Evolutionary conservation across 2,113 vertebrate species (phyloP).

Genomic region (Crotalus tigris): DNA sequence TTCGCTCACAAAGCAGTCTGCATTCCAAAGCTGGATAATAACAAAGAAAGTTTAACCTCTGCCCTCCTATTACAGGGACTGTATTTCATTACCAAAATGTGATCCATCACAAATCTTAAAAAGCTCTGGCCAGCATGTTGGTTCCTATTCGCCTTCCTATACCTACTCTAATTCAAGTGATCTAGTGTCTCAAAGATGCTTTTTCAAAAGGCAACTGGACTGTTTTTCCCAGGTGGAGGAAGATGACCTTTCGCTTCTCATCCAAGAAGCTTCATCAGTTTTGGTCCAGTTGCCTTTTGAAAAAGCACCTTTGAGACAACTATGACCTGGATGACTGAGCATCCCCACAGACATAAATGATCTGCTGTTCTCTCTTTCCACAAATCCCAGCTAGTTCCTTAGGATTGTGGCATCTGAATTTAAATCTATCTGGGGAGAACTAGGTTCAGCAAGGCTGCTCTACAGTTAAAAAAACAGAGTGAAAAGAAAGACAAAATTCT

Average conservation of each 20-base stretch:
- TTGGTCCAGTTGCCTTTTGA: neutral
- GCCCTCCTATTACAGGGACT: neutral
- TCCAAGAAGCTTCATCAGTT: no score
- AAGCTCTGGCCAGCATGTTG: neutral
- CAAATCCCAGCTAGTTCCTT: neutral
- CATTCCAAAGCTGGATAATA: neutral
- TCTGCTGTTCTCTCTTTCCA: neutral
- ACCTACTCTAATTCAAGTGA: neutral
- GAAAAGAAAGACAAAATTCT: neutral
- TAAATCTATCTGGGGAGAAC: neutral
- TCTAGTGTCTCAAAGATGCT: neutral
- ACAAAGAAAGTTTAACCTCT: neutral
- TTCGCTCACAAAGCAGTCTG: neutral
- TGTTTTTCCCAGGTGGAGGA: no score
- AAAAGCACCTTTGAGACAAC: neutral
- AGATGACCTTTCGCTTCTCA: no score
- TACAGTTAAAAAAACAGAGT: neutral
- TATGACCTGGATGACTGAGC: neutral
- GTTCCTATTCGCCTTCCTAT: neutral
- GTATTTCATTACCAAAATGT: neutral
- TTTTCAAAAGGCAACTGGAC: no score
- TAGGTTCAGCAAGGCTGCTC: neutral
- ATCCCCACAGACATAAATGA: neutral
- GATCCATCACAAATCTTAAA: neutral
- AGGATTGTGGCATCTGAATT: neutral